These are phyloP conservation scores for Conus canariensis DNA, from an alignment of 2,888 invertebrate species.

Conservation along the genomic window DNA sequence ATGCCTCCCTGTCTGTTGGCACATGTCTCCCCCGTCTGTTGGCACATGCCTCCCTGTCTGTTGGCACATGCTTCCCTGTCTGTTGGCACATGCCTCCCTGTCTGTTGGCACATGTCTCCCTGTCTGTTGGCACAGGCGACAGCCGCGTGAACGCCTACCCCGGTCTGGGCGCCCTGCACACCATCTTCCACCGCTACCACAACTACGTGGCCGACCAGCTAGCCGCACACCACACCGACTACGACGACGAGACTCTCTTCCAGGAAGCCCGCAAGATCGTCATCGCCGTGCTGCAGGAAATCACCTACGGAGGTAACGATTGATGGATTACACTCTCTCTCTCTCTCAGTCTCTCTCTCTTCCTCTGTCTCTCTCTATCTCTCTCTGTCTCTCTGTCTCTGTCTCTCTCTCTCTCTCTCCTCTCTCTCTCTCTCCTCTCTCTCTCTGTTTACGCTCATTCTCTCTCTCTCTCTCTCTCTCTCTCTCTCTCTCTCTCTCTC, in stretches of 20 bases:
- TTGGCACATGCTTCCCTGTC: no score
- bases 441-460: no score
- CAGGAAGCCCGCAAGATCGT: constrained; percentile 52
- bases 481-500: no score
- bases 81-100: no score
- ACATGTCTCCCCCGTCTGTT: no score
- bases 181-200: constrained; percentile 57
- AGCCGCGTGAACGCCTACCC: constrained; percentile 54
- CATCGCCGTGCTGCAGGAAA: constrained; percentile 29
- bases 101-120: no score
- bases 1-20: no score
- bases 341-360: not conserved
- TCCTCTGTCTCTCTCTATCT: not conserved
- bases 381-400: not conserved
- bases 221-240: constrained; percentile 31
- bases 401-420: no score
- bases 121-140: constrained; percentile 46
- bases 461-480: no score
- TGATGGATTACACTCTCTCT: not conserved
- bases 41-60: no score
- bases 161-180: constrained; percentile 54
- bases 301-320: constrained; percentile 16
- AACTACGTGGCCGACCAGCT: constrained; percentile 51
- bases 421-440: no score
- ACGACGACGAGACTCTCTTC: constrained; percentile 55